Evolutionary conservation across 2,797 vertebrate species (phyloP).

Genomic region (Myiotriccus ornatus): DNA sequence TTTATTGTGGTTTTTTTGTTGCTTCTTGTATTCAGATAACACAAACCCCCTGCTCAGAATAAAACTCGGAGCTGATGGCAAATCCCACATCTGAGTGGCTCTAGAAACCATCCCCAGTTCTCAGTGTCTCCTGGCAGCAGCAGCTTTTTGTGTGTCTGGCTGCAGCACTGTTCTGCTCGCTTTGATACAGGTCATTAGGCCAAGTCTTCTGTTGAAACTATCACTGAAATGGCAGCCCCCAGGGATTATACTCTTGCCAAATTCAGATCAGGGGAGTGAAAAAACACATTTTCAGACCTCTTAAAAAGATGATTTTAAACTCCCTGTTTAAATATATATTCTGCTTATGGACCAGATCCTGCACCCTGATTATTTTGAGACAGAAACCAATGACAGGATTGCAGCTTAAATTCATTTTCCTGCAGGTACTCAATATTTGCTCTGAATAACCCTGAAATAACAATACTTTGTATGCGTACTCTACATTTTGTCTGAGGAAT

Average conservation of each 20-base stretch:
- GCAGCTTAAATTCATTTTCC: not conserved
- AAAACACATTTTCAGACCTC: not conserved
- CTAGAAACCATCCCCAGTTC: not conserved
- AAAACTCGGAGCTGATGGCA: not conserved
- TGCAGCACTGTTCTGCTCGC: not conserved
- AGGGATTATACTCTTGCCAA: conserved; percentile 23
- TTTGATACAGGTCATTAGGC: conserved; percentile 57
- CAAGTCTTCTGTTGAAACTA: conserved; percentile 16
- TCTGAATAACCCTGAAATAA: not conserved
- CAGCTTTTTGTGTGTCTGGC: not conserved
- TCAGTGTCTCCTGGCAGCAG: not conserved
- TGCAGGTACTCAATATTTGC: not conserved
- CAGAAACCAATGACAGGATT: not conserved
- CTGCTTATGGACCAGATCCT: not conserved
- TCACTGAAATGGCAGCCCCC: conserved; percentile 26
- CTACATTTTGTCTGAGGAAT: not conserved
- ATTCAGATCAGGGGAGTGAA: conserved; percentile 15
- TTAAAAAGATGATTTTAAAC: conserved; percentile 1
- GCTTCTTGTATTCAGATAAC: not conserved
- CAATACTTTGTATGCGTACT: not conserved
- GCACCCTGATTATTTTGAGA: not conserved
- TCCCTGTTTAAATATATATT: not conserved
- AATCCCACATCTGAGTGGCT: not conserved
- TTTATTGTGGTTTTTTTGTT: not conserved
- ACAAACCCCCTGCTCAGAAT: not conserved